phyloP scores from a whole-genome alignment of 1,140 invertebrate species.

The Phortica variegata region DNA sequence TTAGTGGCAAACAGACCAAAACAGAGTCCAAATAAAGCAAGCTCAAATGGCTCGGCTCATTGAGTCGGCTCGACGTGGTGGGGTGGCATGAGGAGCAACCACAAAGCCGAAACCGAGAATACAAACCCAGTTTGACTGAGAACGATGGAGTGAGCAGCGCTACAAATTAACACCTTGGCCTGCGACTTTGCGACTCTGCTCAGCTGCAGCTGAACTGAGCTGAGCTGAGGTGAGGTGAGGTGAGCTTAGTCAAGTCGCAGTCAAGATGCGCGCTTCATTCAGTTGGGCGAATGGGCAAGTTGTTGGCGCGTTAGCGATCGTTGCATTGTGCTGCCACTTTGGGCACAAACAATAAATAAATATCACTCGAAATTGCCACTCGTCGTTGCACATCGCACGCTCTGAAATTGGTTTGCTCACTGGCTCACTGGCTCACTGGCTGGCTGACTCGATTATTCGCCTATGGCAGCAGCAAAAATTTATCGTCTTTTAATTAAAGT shows the following conservation, averaged over 20 bases:
- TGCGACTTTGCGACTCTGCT: constrained; percentile 2
- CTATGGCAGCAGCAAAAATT: constrained; percentile 52
- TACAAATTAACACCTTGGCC: constrained; percentile 54
- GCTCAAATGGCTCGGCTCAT: constrained; percentile 42
- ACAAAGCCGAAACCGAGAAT: neutral
- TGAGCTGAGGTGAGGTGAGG: too few relatives aligned
- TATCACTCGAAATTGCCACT: constrained; percentile 31
- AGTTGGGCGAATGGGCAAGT: too few relatives aligned
- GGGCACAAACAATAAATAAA: constrained; percentile 55
- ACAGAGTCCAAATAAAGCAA: constrained; percentile 28
- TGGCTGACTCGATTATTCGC: constrained; percentile 10
- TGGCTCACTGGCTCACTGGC: neutral
- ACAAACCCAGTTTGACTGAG: neutral
- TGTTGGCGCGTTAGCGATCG: too few relatives aligned
- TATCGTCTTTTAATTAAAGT: constrained; percentile 55
- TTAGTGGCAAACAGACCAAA: constrained; percentile 53
- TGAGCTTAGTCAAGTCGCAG: too few relatives aligned
- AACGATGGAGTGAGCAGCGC: constrained; percentile 11
- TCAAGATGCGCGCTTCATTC: too few relatives aligned
- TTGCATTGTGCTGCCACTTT: constrained; percentile 45
- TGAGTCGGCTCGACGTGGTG: too few relatives aligned
- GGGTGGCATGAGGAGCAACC: too few relatives aligned
- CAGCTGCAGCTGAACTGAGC: too few relatives aligned
- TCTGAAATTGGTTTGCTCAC: too few relatives aligned
- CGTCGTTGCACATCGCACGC: too few relatives aligned